phyloP scores from a whole-genome alignment of 1,140 invertebrate genomes.

The Drosophila serrata region DNA sequence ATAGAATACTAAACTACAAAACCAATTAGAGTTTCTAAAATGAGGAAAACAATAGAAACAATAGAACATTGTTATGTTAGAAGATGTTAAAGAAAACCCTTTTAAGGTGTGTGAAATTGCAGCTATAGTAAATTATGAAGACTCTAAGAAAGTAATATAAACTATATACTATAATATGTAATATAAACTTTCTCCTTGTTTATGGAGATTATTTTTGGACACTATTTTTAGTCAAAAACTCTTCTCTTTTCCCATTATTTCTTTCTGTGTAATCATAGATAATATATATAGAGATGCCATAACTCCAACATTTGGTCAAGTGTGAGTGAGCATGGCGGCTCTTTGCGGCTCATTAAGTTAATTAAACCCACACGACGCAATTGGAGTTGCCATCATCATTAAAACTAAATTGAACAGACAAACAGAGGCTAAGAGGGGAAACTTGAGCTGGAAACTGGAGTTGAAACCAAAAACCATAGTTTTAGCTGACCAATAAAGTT shows the following conservation, averaged over 20 bases:
- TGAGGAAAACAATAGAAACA: too few species aligned
- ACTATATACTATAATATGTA: too few species aligned
- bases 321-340: conserved; percentile 42
- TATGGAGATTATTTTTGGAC: too few species aligned
- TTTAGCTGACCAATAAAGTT: conserved; percentile 73
- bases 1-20: too few species aligned
- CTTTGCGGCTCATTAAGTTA: conserved; percentile 78
- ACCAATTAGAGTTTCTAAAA: too few species aligned
- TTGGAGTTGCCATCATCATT: conserved; percentile 76
- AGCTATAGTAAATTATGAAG: neutral
- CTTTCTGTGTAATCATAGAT: conserved; percentile 3
- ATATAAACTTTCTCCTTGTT: neutral
- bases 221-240: neutral
- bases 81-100: neutral
- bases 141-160: too few species aligned
- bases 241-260: neutral
- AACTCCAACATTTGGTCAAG: conserved; percentile 20
- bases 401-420: conserved; percentile 65
- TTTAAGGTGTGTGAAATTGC: neutral
- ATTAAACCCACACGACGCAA: conserved; percentile 70
- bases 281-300: conserved; percentile 47
- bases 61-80: neutral
- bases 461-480: conserved; percentile 4
- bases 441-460: conserved; percentile 7
- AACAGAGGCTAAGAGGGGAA: conserved; percentile 5